Evolutionary conservation across 2,888 invertebrate species (phyloP).

Genomic region (Lacanobia oleracea): DNA sequence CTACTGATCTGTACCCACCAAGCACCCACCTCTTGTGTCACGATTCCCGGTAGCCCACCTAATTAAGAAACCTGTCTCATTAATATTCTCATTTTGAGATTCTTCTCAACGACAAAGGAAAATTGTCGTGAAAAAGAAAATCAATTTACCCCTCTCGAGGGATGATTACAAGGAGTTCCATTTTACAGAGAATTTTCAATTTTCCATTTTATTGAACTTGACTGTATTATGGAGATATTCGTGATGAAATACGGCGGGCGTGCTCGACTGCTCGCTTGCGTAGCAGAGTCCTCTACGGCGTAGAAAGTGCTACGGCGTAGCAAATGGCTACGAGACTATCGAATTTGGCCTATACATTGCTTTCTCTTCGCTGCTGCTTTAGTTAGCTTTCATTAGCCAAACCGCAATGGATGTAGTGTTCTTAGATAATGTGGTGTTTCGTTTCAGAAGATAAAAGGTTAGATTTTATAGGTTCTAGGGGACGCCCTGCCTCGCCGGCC

Average conservation of each 20-base stretch:
- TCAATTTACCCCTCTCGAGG: slow-evolving; percentile 8
- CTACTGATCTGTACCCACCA: neutral
- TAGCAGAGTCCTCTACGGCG: slow-evolving; percentile 58
- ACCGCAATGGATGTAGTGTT: slow-evolving; percentile 26
- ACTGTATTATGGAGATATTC: slow-evolving; percentile 32
- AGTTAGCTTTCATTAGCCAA: neutral
- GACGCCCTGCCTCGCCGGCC: slow-evolving; percentile 56
- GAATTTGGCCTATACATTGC: slow-evolving; percentile 39
- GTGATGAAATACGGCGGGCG: slow-evolving; percentile 46
- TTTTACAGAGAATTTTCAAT: slow-evolving; percentile 37
- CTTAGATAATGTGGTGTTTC: neutral
- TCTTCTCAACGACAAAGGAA: neutral
- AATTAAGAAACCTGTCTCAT: slow-evolving; percentile 24
- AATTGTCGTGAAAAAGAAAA: slow-evolving; percentile 17
- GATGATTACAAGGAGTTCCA: slow-evolving; percentile 4
- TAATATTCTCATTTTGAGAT: slow-evolving; percentile 12
- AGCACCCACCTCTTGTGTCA: slow-evolving; percentile 13
- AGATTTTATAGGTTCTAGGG: slow-evolving; percentile 23
- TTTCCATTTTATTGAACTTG: slow-evolving; percentile 46
- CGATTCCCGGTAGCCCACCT: slow-evolving; percentile 9
- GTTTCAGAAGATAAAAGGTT: slow-evolving; percentile 23
- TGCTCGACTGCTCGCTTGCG: slow-evolving; percentile 60
- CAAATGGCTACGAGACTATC: slow-evolving; percentile 20
- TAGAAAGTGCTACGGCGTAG: slow-evolving; percentile 57
- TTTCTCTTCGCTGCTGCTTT: neutral